These are phyloP conservation scores for Ciconia stormi DNA, from an alignment of 2,113 vertebrate species.

Conservation along the genomic window DNA sequence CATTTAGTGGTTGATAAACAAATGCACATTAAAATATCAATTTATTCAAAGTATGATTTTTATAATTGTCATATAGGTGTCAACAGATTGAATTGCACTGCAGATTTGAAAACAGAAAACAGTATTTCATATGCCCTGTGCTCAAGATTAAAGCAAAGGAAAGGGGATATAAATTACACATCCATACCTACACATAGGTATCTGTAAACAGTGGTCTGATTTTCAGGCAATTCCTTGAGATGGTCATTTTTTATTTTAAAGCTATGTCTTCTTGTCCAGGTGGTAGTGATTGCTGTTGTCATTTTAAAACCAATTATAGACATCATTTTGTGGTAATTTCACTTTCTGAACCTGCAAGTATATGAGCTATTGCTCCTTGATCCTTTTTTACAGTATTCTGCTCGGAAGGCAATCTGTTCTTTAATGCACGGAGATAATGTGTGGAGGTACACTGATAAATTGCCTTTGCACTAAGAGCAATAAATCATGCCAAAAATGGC, in stretches of 20 bases:
- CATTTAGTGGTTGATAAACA: background rate
- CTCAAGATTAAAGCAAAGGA: background rate
- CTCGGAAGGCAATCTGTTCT: background rate
- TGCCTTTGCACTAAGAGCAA: background rate
- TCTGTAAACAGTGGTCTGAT: background rate
- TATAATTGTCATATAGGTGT: background rate
- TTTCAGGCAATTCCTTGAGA: background rate
- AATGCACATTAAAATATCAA: background rate
- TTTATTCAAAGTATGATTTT: background rate
- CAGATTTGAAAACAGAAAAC: background rate
- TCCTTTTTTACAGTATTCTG: background rate
- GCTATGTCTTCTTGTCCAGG: accelerated
- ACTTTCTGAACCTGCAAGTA: background rate
- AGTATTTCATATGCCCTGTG: background rate
- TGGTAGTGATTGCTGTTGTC: background rate
- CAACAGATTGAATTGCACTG: background rate
- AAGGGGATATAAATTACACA: background rate
- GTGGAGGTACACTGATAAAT: background rate
- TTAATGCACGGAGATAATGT: background rate
- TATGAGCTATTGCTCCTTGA: background rate
- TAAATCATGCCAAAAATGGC: background rate
- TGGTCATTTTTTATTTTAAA: background rate
- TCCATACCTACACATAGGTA: background rate
- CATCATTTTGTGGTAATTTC: background rate
- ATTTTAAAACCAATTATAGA: background rate